Evolutionary conservation across 2,113 vertebrate genomes (phyloP), one percentile per base, ranked within the genome.

Genomic region (Tetraodon nigroviridis): DNA sequence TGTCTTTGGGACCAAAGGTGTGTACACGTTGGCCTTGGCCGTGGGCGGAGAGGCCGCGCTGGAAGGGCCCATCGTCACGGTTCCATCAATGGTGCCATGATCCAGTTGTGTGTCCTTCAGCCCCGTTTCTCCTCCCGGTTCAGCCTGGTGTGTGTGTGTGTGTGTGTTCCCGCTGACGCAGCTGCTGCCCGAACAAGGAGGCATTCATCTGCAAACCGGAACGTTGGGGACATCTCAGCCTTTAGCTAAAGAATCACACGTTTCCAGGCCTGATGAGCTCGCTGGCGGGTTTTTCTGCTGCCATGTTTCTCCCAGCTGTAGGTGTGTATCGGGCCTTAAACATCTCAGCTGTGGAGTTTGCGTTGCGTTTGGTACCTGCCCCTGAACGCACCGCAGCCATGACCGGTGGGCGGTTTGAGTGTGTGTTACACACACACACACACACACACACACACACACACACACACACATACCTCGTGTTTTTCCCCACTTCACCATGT

Each of bases 101-200:
- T 67, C 18, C 44, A 51, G 3, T 17, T 44, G 37, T 48, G 12
- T 27, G 19, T 49, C 62, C 32, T 22, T 29, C 42, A 24, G 15
- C 4, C 17, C 18, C 27, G 27, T 55, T 64, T 40, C 60, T 27
- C 16, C 22, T 20, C 24, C 24, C 24, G 13, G 55, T 55, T 51
- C 17, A 65, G 51, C 51, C 46, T 1, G 21, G 64, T 29, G 59
- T 42, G 13, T 58, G 64, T 29, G 59, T 42, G 13, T 58, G n/a
- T n/a, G 64, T 29, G 59, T 42, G 13, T 58, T 55, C 50, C 63
- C 20, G 24, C 7, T 40, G 49, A 14, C 46, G 4, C 65, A 69
- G 65, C 60, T 68, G 65, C 55, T 20, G 49, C 6, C 10, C 1
- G 47, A 27, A 17, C 21, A 27, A 16, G 22, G 17, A 15, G 16